Base-by-base conservation (phyloP, 2,888 invertebrate genomes). In the Quadroppia sp. region DNA sequence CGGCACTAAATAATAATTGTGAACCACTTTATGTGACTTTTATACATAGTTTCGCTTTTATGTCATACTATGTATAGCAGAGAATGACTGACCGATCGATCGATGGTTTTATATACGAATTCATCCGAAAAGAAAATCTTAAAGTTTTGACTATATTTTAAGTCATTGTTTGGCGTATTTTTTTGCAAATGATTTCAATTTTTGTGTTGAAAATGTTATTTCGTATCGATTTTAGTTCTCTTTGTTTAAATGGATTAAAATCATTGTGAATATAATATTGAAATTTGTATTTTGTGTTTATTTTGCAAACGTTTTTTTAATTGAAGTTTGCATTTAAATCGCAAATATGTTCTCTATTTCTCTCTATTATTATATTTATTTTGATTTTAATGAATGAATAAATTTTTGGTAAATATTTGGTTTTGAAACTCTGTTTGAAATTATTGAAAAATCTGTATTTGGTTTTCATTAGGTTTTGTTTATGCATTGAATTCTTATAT, bases 31-130 rank as follows among this genome's bases (percentile, higher is more conserved):
- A 53, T 53, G 53, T 53, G 53, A 53, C 53, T 53, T 53, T 53
- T 53, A 53, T 53, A 53, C 53, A 53, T 53, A 53, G 25, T 53
- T 53, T 53, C 25, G 53, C 53, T 53, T 53, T 53, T 53, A 23
- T 23, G 20, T 53, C 6, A 20, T 3, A 6, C 20, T 50, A 50
- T 53, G 53, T 53, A 23, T 53, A 20, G 53, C 23, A 25, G 25
- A 23, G 25, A 11, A 13, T 53, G 50, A 50, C 50, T 53, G 53
- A 53, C 23, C 53, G 11, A 23, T 25, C 53, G 53, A 53, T 53
- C 53, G 25, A 53, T 25, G 2, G 20, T 2, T 53, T n/a, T 50
- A 7, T 20, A 1, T 20, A 20, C 2, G 20, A 50, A 3, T 36
- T 36, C 36, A 36, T n/a, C n/a, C n/a, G 36, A 7, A 9, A 36